Evolutionary conservation across 1,140 invertebrate species (phyloP), one percentile per base, ranked within the genome.

Genomic region (Drosophila hydei): DNA sequence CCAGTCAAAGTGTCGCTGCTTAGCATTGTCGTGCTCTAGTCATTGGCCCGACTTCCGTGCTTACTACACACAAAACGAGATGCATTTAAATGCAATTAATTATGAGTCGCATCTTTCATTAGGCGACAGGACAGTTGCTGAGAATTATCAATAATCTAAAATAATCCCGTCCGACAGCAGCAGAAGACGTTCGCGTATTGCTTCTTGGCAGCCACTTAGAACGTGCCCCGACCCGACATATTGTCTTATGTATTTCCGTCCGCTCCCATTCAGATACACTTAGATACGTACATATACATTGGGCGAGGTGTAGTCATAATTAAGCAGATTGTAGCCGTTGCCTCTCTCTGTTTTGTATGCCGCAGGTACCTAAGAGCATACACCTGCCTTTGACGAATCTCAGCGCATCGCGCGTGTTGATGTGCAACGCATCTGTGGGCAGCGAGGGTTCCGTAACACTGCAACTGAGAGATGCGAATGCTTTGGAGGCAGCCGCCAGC

Each of bases 351-450:
- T 71, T 54, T 55, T 38, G 42, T 52, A 30, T 18, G 40, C 59
- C 65, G 33, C 54, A 92, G 91, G 90, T 91, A 74, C 80, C 88
- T 52, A 90, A 90, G 56, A 91, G 89, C 69, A 81, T 92, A 61
- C 92, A 93, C 75, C 91, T 93, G 89, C 93, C 93, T 77, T 90
- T 94, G 91, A 92, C 93, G 63, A 91, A 91, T 85, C 92, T 93
- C 79, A 92, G 92, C 68, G 92, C 93, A 54, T 92, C 92, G 58
- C 93, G 93, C 50, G 93, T 94, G 83, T 91, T 94, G 73, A 94
- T 94, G 93, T 94, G 93, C 92, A 93, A 93, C 91, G 93, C 93
- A 65, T 93, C 93, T 56, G 93, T 93, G 48, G 93, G 93, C 76
- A 92, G 91, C 72, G 93, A 94, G 81, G 93, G 93, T 62, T 92